phyloP scores from a whole-genome alignment of 2,113 vertebrate species.

The Gulo gulo region DNA sequence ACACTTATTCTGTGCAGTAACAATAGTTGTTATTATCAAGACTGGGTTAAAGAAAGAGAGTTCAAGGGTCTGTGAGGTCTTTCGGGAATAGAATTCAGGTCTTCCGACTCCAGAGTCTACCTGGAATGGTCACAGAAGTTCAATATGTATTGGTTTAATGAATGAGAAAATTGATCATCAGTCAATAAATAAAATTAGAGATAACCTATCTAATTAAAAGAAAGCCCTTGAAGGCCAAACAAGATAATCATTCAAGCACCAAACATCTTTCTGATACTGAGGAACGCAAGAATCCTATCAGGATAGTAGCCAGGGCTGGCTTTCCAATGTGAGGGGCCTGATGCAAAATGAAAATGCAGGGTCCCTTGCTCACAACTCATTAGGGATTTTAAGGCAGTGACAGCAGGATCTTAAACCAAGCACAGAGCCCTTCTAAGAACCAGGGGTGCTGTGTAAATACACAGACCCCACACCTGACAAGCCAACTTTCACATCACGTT shows the following conservation, averaged over 20 bases:
- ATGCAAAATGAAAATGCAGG: not conserved
- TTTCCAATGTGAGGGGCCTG: not conserved
- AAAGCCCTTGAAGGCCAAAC: not conserved
- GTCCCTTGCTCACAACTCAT: not conserved
- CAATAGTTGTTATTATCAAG: not conserved
- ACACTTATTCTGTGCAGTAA: not conserved
- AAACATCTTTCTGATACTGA: not conserved
- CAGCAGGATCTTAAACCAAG: not conserved
- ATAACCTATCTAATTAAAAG: not conserved
- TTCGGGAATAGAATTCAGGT: not conserved
- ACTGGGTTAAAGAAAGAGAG: not conserved
- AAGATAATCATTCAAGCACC: not conserved
- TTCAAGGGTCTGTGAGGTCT: not conserved
- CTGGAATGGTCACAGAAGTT: not conserved
- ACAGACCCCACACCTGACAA: accelerated
- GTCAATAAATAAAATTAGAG: not conserved
- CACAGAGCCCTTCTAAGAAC: not conserved
- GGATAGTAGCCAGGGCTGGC: not conserved
- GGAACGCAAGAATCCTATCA: not conserved
- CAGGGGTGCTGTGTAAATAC: accelerated
- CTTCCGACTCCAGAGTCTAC: not conserved
- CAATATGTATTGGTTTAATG: not conserved
- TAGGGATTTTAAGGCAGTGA: not conserved
- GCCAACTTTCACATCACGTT: not conserved
- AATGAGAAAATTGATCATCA: not conserved